Evolutionary conservation across 2,113 vertebrate genomes (phyloP), one percentile per base, ranked within the genome.

Genomic region (Hyla sarda): DNA sequence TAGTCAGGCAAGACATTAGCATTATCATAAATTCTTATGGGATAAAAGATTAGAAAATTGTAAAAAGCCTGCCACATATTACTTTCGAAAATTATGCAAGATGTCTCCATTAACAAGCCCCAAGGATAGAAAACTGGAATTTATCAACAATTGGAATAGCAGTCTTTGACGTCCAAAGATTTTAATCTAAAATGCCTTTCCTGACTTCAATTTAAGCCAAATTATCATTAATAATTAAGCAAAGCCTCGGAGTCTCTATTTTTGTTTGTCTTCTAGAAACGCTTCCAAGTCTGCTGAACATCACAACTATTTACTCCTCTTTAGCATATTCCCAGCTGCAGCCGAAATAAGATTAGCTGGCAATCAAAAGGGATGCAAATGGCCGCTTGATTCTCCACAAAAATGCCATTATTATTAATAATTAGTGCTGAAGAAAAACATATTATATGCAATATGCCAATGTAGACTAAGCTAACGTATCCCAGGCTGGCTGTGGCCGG

Each of bases 361-460:
- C 58, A 81, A 81, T 41, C 77, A 37, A 47, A 65, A 81, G 34
- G 56, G 48, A 54, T 10, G 28, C 75, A 77, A 65, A 81, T 62
- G 32, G n/a, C 56, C 45, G n/a, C 58, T 81, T 81, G 37, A 81
- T 25, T 28, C 41, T 65, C 60, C 30, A 81, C 56, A 47, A 81
- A 62, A 81, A 47, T n/a, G 30, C 52, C 54, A 65, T 65, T 47
- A 81, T 37, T 81, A 45, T 47, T 81, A 81, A 25, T 25, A 41
- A 81, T 81, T 81, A 81, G 56, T 28, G 7, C 23, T 28, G 56
- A 25, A 62, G 50, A 25, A 65, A 62, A 58, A 28, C 28, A 1
- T 58, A 62, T 41, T 65, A 47, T 17, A 65, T 81, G 56, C 78
- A 81, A 45, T 65, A 65, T 81, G 37, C 58, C 58, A 62, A 81